Evolutionary conservation across 2,797 vertebrate genomes (phyloP).

Genomic region (Chloroceryle inda): DNA sequence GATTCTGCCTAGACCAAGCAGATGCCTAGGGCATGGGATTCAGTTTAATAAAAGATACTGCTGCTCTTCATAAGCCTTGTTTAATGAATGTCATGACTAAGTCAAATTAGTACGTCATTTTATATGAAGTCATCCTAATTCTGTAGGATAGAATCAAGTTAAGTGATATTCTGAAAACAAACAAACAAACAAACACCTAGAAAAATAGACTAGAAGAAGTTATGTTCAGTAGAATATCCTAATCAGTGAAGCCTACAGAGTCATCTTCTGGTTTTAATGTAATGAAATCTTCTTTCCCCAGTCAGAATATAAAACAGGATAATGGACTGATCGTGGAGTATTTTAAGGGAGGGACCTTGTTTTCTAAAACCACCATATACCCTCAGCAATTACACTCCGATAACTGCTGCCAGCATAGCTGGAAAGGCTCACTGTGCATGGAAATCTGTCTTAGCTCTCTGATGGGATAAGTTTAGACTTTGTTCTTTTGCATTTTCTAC

Average conservation of each 20-base stretch:
- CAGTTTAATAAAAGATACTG: not conserved
- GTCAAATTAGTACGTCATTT: not conserved
- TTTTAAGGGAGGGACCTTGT: constrained; percentile 44
- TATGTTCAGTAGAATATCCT: not conserved
- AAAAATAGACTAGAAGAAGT: not conserved
- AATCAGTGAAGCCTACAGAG: not conserved
- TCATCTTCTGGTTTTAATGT: not conserved
- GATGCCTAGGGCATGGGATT: not conserved
- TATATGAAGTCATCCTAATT: not conserved
- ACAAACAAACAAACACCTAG: not conserved
- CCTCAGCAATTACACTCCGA: constrained; percentile 40
- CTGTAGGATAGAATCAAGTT: not conserved
- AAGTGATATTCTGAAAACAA: not conserved
- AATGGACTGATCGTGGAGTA: not conserved
- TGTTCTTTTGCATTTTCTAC: not conserved
- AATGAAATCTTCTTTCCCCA: not conserved
- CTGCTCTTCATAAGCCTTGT: not conserved
- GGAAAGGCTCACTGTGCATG: constrained; percentile 3
- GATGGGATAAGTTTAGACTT: constrained; percentile 7
- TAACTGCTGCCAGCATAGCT: constrained; percentile 16
- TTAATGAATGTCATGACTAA: not conserved
- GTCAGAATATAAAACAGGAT: not conserved
- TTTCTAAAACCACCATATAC: constrained; percentile 25
- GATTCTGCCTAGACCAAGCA: not conserved
- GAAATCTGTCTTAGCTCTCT: constrained; percentile 1